phyloP scores from a whole-genome alignment of 2,888 invertebrate species.

The Argynnis bischoffii region DNA sequence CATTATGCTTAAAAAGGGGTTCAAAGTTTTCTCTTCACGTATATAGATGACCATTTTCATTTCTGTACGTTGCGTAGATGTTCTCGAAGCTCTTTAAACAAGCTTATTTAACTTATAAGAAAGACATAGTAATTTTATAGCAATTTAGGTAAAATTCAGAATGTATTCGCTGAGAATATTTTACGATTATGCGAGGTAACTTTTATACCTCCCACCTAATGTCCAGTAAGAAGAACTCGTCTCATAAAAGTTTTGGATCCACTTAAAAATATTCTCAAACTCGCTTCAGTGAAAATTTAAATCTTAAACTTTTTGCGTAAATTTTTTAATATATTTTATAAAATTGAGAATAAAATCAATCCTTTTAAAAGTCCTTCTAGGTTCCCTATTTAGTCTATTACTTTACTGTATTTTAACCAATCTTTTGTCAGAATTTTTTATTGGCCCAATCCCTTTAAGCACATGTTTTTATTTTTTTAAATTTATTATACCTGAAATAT shows the following conservation, averaged over 20 bases:
- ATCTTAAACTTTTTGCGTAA: conserved; percentile 9
- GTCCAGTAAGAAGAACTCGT: conserved; percentile 11
- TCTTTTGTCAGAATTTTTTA: too few relatives aligned
- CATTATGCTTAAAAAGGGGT: too few relatives aligned
- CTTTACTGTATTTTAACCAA: too few relatives aligned
- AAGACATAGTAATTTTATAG: neutral
- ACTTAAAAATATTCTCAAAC: conserved; percentile 16
- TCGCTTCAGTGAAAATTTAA: conserved; percentile 18
- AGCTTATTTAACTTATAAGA: too few relatives aligned
- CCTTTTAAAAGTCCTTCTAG: too few relatives aligned
- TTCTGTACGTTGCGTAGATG: too few relatives aligned
- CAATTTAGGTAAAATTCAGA: neutral
- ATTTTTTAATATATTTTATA: conserved; percentile 12
- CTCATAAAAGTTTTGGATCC: conserved; percentile 16
- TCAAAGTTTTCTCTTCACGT: too few relatives aligned
- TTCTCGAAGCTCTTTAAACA: neutral
- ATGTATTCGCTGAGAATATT: conserved; percentile 5
- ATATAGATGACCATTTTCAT: neutral
- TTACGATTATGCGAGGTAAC: neutral
- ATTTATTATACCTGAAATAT: too few relatives aligned
- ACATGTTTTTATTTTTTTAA: too few relatives aligned
- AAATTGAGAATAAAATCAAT: conserved; percentile 1
- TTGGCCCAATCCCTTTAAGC: too few relatives aligned
- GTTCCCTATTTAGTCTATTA: too few relatives aligned
- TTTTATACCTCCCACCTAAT: conserved; percentile 5